A percentile compares a stretch with the other conserved stretches of the same genome.
Conservation (phyloP, 30 jellyfish, hydroid and myxozoan genomes). For the Turritopsis rubra region DNA sequence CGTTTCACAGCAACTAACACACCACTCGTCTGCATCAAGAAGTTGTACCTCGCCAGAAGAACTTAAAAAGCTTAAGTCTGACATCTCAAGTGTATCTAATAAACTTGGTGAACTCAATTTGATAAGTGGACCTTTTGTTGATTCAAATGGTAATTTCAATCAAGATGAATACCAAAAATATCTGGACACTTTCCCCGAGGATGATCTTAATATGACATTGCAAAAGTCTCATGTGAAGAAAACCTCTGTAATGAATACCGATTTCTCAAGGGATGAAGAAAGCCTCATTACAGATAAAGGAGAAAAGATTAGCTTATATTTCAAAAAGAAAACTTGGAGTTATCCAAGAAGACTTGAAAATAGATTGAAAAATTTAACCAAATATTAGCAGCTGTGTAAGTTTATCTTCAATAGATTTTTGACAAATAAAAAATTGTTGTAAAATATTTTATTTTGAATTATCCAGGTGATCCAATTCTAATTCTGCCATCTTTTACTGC, state of each 20-base stretch:
- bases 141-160: slow-evolving; percentile 31
- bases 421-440: not conserved
- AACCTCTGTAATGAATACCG: slow-evolving; percentile 17
- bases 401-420: not conserved
- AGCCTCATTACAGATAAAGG: slow-evolving; percentile 15
- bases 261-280: slow-evolving; percentile 27
- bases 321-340: slow-evolving; percentile 11
- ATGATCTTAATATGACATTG: slow-evolving; percentile 27
- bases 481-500: too few relatives aligned
- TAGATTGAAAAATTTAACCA: slow-evolving; percentile 25
- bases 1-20: slow-evolving; percentile 32
- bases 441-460: not conserved
- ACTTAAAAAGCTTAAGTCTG: not conserved
- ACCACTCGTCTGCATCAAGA: slow-evolving; percentile 5
- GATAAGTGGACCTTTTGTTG: slow-evolving; percentile 28
- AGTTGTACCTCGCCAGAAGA: slow-evolving; percentile 1
- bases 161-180: not conserved
- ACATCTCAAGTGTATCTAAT: not conserved
- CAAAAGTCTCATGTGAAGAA: slow-evolving; percentile 13
- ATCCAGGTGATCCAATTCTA: too few relatives aligned
- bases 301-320: slow-evolving; percentile 14
- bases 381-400: slow-evolving; percentile 5
- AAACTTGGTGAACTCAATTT: slow-evolving; percentile 18
- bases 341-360: slow-evolving; percentile 10
- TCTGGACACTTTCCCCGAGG: slow-evolving; percentile 28